Evolutionary conservation across 2,113 vertebrate genomes (phyloP), one percentile per base, ranked within the genome.

Genomic region (Epinephelus lanceolatus): DNA sequence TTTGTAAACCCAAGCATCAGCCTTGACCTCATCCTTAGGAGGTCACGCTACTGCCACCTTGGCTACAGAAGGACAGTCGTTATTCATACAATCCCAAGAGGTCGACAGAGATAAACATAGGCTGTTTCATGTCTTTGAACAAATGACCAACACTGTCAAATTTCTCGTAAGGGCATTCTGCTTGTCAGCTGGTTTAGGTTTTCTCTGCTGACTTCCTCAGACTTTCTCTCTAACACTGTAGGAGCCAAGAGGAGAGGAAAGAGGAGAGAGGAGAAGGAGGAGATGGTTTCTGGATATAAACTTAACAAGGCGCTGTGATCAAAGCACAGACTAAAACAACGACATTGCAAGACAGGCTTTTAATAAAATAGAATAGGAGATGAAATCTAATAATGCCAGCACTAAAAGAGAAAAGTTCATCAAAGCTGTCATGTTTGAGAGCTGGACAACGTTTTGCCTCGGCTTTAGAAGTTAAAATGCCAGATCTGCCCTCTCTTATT

Each of bases 401-500:
- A 60, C 17, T 63, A 9, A 65, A 70, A 60, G 60, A 80, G 75
- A 81, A 69, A 23, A 68, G 3, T 78, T 86, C 23, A 77, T 83
- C 30, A 76, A 72, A 82, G 59, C 51, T 57, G 47, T 78, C 40
- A 69, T 37, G 40, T 74, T 56, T 67, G 37, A 80, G 42, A 27
- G 17, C 33, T 33, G 51, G 52, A 59, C 67, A 53, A 71, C 2
- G 17, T 62, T 79, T 72, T 67, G 23, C 14, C 1, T 3, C 3
- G 2, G 5, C 13, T 55, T n/a, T 66, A 12, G 15, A 7, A 75
- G 19, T 76, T 17, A 63, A 68, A 76, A 87, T 42, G 40, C 1
- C 52, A 62, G 52, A 72, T 83, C 0, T 75, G 40, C 33, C 12
- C 56, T 47, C n/a, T 52, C 47, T 30, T 17, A 55, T 59, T 78